phyloP scores from a whole-genome alignment of 1,140 invertebrate species.

The Scaptomyza graminum region DNA sequence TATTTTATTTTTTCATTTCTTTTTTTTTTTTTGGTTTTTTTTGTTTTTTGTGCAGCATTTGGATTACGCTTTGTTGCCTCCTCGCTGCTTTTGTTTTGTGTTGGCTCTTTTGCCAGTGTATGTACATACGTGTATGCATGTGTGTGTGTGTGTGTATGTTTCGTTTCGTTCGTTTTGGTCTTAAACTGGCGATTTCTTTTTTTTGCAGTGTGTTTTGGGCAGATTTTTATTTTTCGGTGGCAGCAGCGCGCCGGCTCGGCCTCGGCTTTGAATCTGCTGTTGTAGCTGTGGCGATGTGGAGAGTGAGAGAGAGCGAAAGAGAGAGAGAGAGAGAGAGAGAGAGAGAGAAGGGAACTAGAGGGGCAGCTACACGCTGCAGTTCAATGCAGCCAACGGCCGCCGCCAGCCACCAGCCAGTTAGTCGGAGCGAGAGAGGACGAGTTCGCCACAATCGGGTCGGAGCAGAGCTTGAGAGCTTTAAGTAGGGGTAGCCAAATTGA shows the following conservation, averaged over 20 bases:
- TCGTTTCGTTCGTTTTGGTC: slow-evolving; percentile 47
- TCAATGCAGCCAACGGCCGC: slow-evolving; percentile 41
- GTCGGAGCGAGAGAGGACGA: slow-evolving; percentile 21
- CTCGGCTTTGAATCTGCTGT: slow-evolving; percentile 23
- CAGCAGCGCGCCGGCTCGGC: slow-evolving; percentile 48
- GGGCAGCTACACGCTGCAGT: slow-evolving; percentile 32
- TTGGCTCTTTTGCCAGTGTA: slow-evolving; percentile 20
- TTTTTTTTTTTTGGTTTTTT: slow-evolving; percentile 31
- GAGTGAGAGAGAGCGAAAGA: neutral
- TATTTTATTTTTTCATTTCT: slow-evolving; percentile 30
- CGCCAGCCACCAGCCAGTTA: slow-evolving; percentile 14
- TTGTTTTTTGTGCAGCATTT: slow-evolving; percentile 56
- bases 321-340: neutral
- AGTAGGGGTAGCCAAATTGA: slow-evolving; percentile 72
- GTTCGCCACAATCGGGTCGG: slow-evolving; percentile 16
- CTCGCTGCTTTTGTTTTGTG: slow-evolving; percentile 35
- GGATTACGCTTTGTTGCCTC: slow-evolving; percentile 73
- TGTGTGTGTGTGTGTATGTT: slow-evolving; percentile 19
- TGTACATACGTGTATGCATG: slow-evolving; percentile 24
- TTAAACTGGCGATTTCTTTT: slow-evolving; percentile 43
- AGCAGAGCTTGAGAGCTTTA: slow-evolving; percentile 54
- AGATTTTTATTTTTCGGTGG: slow-evolving; percentile 82
- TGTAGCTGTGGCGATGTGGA: neutral
- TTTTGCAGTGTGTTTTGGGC: slow-evolving; percentile 70
- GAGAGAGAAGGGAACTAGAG: neutral